These are phyloP conservation scores for Julus scanicus DNA, from an alignment of 2,888 invertebrate species.

Conservation along the genomic window DNA sequence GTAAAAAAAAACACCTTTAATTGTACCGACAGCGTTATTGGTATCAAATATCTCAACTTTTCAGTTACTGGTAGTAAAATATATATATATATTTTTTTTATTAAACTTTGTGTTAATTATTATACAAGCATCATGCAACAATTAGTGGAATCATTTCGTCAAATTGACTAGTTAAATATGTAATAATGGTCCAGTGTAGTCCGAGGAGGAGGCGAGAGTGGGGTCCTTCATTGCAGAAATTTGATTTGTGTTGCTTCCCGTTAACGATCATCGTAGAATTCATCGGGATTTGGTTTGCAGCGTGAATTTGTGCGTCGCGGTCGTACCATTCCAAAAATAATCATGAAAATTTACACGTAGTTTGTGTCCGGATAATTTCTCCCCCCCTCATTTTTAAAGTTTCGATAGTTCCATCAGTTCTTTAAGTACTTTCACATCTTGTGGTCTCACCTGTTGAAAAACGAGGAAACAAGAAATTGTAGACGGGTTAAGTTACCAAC, in stretches of 20 bases:
- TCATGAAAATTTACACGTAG: background rate
- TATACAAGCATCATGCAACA: background rate
- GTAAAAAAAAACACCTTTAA: no score
- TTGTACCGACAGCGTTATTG: no score
- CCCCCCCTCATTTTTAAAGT: background rate
- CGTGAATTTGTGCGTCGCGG: background rate
- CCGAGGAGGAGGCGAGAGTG: background rate
- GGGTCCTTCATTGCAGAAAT: background rate
- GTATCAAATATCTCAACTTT: no score
- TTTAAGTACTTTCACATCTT: slow-evolving; percentile 40
- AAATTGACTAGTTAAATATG: no score
- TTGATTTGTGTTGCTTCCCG: background rate
- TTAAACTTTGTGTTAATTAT: background rate
- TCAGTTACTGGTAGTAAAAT: no score
- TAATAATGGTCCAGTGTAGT: background rate
- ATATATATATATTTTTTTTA: background rate
- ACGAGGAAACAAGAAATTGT: no score
- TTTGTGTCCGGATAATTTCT: background rate
- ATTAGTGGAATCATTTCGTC: background rate
- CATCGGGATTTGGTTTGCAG: background rate
- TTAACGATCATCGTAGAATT: background rate
- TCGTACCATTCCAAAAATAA: background rate
- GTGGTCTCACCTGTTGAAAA: slow-evolving; percentile 23
- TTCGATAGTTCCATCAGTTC: slow-evolving; percentile 51
- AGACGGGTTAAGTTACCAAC: no score